Conservation (phyloP, 2,888 invertebrate genomes). For the Sympetrum striolatum region DNA sequence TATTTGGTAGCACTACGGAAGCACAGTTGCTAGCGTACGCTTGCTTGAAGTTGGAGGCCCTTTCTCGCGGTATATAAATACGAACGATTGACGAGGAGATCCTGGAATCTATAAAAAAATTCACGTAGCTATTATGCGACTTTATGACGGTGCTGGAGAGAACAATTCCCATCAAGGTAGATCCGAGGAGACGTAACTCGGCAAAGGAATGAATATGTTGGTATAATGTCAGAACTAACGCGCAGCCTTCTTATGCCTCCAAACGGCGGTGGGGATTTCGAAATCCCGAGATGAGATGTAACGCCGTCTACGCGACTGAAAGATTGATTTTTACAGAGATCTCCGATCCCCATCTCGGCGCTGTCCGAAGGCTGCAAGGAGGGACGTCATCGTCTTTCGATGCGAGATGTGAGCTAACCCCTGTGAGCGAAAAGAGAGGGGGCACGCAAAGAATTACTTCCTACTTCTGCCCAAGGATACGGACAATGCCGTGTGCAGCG, state of each 20-base stretch:
- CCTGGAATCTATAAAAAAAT: no score
- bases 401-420: background rate
- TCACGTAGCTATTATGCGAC: no score
- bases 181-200: no score
- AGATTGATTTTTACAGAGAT: slow-evolving; percentile 15
- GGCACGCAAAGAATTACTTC: background rate
- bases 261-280: background rate
- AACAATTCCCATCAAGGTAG: no score
- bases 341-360: slow-evolving; percentile 8
- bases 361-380: slow-evolving; percentile 13
- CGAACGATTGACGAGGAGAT: no score
- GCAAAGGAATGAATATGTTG: no score
- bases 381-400: slow-evolving; percentile 23
- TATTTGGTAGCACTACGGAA: no score
- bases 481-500: background rate
- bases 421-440: background rate
- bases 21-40: no score
- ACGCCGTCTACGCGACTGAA: background rate
- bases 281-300: background rate
- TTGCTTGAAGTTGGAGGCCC: no score
- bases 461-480: slow-evolving; percentile 12
- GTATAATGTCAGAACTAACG: background rate
- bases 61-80: no score
- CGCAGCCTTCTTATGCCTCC: background rate
- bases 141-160: no score